These are phyloP conservation scores for Meloidogyne exigua DNA, from an alignment of 1,140 invertebrate species.

Conservation along the genomic window DNA sequence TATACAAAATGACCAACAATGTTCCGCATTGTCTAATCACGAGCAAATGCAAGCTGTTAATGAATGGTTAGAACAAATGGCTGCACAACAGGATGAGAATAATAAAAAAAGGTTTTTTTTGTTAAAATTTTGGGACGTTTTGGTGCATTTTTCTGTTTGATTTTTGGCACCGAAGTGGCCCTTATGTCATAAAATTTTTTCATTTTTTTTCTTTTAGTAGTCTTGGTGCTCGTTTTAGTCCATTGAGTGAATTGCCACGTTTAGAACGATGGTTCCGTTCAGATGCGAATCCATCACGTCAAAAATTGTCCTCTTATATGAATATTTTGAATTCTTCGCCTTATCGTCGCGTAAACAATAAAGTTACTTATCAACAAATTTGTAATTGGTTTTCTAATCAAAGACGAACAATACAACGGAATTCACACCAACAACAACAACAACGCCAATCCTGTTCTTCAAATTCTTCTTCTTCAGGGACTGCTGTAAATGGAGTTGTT, in stretches of 20 bases:
- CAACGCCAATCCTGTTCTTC: conserved; percentile 2
- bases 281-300: conserved; percentile 55
- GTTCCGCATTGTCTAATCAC: conserved; percentile 17
- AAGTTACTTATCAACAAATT: conserved; percentile 57
- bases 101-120: conserved; percentile 26
- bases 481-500: not conserved
- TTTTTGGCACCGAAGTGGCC: not conserved
- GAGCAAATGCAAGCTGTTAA: conserved; percentile 45
- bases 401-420: conserved; percentile 25
- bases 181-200: not conserved
- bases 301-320: conserved; percentile 56
- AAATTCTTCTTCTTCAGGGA: conserved; percentile 7
- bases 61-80: conserved; percentile 49
- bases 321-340: conserved; percentile 46
- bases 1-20: conserved; percentile 34
- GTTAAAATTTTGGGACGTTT: too few relatives aligned
- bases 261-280: conserved; percentile 60
- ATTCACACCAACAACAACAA: not conserved
- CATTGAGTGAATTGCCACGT: conserved; percentile 56
- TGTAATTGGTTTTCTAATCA: conserved; percentile 62
- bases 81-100: conserved; percentile 32
- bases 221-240: conserved; percentile 52
- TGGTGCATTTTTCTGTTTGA: too few relatives aligned
- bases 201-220: conserved; percentile 32
- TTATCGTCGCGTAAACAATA: conserved; percentile 52